Base-by-base conservation (phyloP, 2,797 vertebrate species). In the Myotis planiceps region DNA sequence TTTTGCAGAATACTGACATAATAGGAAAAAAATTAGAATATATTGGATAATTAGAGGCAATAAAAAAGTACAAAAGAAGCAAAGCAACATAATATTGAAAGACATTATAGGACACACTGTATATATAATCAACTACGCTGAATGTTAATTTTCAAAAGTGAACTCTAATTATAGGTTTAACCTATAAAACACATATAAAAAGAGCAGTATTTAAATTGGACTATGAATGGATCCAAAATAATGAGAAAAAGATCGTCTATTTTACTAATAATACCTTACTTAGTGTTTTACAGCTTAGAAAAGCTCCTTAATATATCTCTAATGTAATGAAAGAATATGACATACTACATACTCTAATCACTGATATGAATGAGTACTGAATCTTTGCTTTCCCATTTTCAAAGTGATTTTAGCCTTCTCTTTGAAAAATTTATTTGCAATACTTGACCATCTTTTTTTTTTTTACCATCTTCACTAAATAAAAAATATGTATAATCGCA, bases 61-160 rank as follows among this genome's bases (percentile, higher is more conserved):
- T 60, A 84, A 86, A 96, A 87, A 86, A 96, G 74, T 55, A 94
- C 21, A 92, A 71, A 81, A 87, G 66, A 94, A 91, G 49, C 29
- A 87, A 92, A 91, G 58, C 5, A 75, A 92, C n/a, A 55, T 45
- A 95, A 81, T 53, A 74, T 9, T 37, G 71, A 60, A 71, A 82
- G 19, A 45, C 13, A 81, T 53, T 92, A 84, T 39, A 42, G 87
- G 53, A 23, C 51, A 71, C 9, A 29, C 12, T 87, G n/a, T 60
- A 83, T 80, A 87, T 45, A 84, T 21, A 88, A 74, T 69, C 29
- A 92, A 16, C 49, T 66, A 84, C 7, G 81, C 82, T 45, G 42
- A 69, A 68, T 71, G 66, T 29, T 75, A 69, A 72, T 94, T 97
- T 92, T 68, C 49, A 34, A 94, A 92, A 92, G 58, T 75, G 19